These are phyloP conservation scores for Tamias sibiricus DNA, from an alignment of 2,113 vertebrate genomes.

Conservation along the genomic window DNA sequence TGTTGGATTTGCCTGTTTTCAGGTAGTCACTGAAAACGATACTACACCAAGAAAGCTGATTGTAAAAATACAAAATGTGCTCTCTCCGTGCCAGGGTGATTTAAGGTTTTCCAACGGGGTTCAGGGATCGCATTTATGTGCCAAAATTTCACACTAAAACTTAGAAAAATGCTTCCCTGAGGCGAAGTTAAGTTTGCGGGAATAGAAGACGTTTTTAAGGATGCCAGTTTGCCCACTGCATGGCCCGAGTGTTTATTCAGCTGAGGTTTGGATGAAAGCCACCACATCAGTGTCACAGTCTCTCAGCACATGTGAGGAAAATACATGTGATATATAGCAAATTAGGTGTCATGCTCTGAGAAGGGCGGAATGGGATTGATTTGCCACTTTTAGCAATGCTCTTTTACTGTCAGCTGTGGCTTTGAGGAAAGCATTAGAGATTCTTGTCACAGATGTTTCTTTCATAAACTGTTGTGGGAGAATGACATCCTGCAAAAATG, in stretches of 20 bases:
- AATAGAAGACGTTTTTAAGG: conserved; percentile 82
- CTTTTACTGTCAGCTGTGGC: conserved; percentile 88
- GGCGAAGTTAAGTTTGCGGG: conserved; percentile 77
- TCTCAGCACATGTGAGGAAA: conserved; percentile 91
- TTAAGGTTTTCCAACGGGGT: conserved; percentile 78
- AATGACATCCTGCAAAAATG: conserved; percentile 91
- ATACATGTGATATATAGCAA: conserved; percentile 93
- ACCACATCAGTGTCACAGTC: conserved; percentile 89
- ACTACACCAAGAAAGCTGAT: not conserved
- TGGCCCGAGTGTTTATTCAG: conserved; percentile 92
- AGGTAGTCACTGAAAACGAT: conserved; percentile 51
- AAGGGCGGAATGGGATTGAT: conserved; percentile 87
- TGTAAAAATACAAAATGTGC: conserved; percentile 47
- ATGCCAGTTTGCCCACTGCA: conserved; percentile 89
- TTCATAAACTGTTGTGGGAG: conserved; percentile 92
- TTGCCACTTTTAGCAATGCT: conserved; percentile 88
- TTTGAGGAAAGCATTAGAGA: conserved; percentile 91
- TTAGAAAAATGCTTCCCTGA: conserved; percentile 77
- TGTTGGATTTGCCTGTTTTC: conserved; percentile 44
- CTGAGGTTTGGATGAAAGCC: conserved; percentile 92
- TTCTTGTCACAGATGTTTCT: conserved; percentile 94
- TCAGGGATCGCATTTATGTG: conserved; percentile 70
- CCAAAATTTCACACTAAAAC: conserved; percentile 71
- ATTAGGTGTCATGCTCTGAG: conserved; percentile 91
- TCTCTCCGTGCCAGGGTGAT: conserved; percentile 44